phyloP scores from a whole-genome alignment of 2,797 vertebrate genomes.

The Aythya fuligula region DNA sequence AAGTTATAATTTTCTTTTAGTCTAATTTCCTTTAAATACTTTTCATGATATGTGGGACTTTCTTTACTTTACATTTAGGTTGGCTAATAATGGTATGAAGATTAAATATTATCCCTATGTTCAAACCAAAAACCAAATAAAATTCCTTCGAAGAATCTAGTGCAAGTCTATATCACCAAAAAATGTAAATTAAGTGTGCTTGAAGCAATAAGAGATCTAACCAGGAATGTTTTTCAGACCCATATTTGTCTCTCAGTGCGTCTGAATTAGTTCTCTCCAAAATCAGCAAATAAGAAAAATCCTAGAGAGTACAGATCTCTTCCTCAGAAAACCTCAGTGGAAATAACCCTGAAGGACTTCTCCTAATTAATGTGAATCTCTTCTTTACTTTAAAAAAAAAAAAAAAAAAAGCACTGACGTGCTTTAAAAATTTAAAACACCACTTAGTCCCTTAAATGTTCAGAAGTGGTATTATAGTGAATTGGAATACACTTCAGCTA shows the following conservation, averaged over 20 bases:
- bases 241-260: not conserved
- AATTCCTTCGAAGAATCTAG: not conserved
- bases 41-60: not conserved
- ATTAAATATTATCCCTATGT: not conserved
- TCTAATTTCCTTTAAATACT: not conserved
- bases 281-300: not conserved
- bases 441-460: not conserved
- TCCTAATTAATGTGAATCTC: not conserved
- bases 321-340: not conserved
- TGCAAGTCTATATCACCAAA: not conserved
- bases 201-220: not conserved
- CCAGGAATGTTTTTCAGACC: not conserved
- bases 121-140: not conserved
- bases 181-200: slow-evolving; percentile 15
- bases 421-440: not conserved
- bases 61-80: not conserved
- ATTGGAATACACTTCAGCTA: not conserved
- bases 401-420: too few species aligned
- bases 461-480: not conserved
- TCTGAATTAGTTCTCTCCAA: not conserved
- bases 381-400: not conserved
- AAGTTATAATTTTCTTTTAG: not conserved
- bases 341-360: not conserved
- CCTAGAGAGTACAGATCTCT: not conserved
- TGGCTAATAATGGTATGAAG: not conserved